Conservation (phyloP, 30 jellyfish, hydroid and myxozoan genomes). For the Rhopilema esculentum region DNA sequence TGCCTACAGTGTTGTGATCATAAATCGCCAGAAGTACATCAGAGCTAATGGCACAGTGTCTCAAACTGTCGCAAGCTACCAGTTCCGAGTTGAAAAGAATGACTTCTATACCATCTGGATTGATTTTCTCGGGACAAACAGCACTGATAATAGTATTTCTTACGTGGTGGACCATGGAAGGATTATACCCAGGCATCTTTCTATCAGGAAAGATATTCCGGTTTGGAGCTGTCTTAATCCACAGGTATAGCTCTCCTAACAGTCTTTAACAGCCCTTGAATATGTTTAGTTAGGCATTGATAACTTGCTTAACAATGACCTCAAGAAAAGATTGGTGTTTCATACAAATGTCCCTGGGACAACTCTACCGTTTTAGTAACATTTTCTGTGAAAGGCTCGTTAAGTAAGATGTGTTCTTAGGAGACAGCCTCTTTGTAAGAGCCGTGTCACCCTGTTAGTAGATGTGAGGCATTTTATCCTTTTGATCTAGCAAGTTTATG, state of each 20-base stretch:
- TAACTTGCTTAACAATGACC: too few species aligned
- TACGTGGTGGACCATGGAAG: slow-evolving; percentile 32
- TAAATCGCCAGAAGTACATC: slow-evolving; percentile 50
- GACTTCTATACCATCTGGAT: slow-evolving; percentile 76
- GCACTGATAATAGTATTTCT: slow-evolving; percentile 60
- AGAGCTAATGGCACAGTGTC: slow-evolving; percentile 69
- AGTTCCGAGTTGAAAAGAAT: slow-evolving; percentile 46
- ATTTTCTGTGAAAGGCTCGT: too few species aligned
- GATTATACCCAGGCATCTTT: slow-evolving; percentile 1
- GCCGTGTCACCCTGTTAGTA: too few species aligned
- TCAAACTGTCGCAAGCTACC: slow-evolving; percentile 74
- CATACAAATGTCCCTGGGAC: too few species aligned
- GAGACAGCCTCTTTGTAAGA: too few species aligned
- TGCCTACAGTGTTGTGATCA: slow-evolving; percentile 35
- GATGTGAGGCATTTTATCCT: too few species aligned
- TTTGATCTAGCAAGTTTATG: too few species aligned
- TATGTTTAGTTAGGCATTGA: too few species aligned
- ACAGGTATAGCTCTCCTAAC: slow-evolving; percentile 35
- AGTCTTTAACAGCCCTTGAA: not conserved
- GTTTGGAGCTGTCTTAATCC: slow-evolving; percentile 45
- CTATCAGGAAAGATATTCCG: slow-evolving; percentile 21
- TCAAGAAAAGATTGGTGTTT: not conserved
- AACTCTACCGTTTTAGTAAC: too few species aligned
- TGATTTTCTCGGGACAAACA: slow-evolving; percentile 56
- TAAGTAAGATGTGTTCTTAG: too few species aligned